These are phyloP conservation scores for Drosophila persimilis DNA, from an alignment of 1,140 invertebrate genomes.

Conservation along the genomic window DNA sequence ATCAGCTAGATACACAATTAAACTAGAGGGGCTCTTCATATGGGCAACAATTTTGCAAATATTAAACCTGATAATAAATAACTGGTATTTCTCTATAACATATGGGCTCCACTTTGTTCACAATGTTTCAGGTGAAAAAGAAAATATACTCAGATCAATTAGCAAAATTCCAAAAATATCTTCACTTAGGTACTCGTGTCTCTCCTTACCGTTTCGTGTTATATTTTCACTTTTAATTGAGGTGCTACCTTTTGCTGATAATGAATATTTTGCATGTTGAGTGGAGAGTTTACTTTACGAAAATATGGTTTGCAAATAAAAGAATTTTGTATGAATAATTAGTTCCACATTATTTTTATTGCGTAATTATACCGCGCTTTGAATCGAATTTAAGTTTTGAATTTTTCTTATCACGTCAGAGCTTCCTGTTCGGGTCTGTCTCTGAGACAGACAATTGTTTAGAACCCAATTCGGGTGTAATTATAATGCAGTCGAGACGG, in stretches of 20 bases:
- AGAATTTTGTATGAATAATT: no score
- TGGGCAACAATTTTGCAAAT: no score
- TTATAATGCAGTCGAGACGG: slow-evolving; percentile 60
- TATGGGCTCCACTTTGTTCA: no score
- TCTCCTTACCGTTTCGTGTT: slow-evolving; percentile 12
- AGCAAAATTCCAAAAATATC: no score
- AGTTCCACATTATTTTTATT: slow-evolving; percentile 22
- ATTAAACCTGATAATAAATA: no score
- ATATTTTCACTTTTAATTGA: not conserved
- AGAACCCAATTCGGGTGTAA: slow-evolving; percentile 53
- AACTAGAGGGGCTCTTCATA: no score
- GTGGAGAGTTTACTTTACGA: not conserved
- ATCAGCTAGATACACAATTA: no score
- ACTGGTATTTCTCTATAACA: no score
- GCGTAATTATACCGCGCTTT: slow-evolving; percentile 34
- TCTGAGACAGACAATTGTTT: slow-evolving; percentile 43
- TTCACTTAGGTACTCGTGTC: slow-evolving; percentile 8
- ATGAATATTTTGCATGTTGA: slow-evolving; percentile 57
- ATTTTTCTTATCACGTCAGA: slow-evolving; percentile 42
- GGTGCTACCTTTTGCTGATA: slow-evolving; percentile 13
- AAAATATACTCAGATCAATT: no score
- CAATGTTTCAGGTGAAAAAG: no score
- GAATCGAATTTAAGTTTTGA: slow-evolving; percentile 5
- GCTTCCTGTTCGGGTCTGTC: slow-evolving; percentile 56
- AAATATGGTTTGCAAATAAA: not conserved